These are phyloP conservation scores for Drosophila pruinosa DNA, from an alignment of 1,140 invertebrate species.

Conservation along the genomic window DNA sequence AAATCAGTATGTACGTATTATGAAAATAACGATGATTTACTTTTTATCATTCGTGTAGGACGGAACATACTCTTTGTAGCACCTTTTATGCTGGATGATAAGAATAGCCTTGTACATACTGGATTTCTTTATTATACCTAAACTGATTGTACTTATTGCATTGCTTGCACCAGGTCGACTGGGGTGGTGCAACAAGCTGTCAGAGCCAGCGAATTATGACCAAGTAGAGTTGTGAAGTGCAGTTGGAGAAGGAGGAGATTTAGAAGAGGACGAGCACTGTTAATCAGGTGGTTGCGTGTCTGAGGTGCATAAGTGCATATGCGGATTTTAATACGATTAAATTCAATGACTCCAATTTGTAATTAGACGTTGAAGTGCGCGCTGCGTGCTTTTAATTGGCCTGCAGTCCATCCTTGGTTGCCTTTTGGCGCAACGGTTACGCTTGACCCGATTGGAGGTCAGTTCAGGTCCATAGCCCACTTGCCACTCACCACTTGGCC, in stretches of 20 bases:
- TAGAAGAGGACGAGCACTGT: constrained; percentile 30
- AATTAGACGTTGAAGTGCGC: constrained; percentile 75
- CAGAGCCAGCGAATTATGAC: constrained; percentile 69
- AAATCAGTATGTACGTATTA: background rate
- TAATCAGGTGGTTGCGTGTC: constrained; percentile 65
- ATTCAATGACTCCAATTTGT: constrained; percentile 81
- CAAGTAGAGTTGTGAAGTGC: constrained; percentile 15
- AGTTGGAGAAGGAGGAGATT: background rate
- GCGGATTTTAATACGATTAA: constrained; percentile 73
- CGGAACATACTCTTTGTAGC: too few relatives aligned
- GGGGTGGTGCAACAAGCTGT: constrained; percentile 17
- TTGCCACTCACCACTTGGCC: background rate
- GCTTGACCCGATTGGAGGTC: constrained; percentile 75
- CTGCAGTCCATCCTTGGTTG: constrained; percentile 77
- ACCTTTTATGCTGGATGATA: too few relatives aligned
- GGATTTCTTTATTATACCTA: too few relatives aligned
- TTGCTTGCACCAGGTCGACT: constrained; percentile 8
- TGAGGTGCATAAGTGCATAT: constrained; percentile 64
- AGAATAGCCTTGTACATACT: background rate
- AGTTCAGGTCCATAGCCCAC: constrained; percentile 49
- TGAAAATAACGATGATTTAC: background rate
- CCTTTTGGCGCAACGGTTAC: constrained; percentile 80
- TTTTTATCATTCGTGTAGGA: background rate
- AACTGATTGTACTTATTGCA: too few relatives aligned
- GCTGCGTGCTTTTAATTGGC: constrained; percentile 81